Conservation (phyloP, 2,797 vertebrate species). For the Acrossocheilus wenchowensis region DNA sequence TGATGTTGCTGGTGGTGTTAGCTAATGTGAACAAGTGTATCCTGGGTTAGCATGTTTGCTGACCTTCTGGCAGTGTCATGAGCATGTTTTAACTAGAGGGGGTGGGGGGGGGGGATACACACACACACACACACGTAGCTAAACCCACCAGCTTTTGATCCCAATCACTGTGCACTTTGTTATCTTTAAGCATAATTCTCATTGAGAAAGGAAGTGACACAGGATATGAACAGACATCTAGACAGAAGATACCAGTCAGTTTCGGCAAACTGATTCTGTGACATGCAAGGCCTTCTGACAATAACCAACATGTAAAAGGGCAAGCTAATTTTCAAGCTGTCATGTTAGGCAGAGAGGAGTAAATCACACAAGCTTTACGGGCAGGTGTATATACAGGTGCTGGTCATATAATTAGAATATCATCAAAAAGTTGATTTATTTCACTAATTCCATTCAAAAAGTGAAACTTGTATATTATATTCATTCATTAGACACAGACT, state of each 20-base stretch:
- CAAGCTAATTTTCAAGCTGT: constrained; percentile 64
- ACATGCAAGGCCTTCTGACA: neutral
- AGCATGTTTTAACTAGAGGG: too few relatives aligned
- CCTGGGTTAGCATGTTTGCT: neutral
- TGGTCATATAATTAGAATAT: too few relatives aligned
- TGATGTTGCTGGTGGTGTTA: neutral
- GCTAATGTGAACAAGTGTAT: neutral
- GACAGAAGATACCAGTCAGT: constrained; percentile 17
- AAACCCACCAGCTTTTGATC: constrained; percentile 15
- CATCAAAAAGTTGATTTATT: too few relatives aligned
- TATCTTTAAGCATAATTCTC: constrained; percentile 11
- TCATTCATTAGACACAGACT: too few relatives aligned
- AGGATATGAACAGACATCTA: neutral
- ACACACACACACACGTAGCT: too few relatives aligned
- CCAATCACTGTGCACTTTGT: neutral
- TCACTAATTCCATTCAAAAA: too few relatives aligned
- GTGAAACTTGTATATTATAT: too few relatives aligned
- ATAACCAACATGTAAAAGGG: constrained; percentile 41
- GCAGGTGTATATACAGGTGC: neutral
- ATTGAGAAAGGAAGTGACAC: neutral
- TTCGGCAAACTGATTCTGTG: neutral
- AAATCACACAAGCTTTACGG: constrained; percentile 63
- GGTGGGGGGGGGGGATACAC: too few relatives aligned
- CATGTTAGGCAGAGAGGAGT: constrained; percentile 56
- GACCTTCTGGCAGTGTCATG: neutral